phyloP scores from a whole-genome alignment of 2,888 invertebrate genomes.

The Strigamia maritima region DNA sequence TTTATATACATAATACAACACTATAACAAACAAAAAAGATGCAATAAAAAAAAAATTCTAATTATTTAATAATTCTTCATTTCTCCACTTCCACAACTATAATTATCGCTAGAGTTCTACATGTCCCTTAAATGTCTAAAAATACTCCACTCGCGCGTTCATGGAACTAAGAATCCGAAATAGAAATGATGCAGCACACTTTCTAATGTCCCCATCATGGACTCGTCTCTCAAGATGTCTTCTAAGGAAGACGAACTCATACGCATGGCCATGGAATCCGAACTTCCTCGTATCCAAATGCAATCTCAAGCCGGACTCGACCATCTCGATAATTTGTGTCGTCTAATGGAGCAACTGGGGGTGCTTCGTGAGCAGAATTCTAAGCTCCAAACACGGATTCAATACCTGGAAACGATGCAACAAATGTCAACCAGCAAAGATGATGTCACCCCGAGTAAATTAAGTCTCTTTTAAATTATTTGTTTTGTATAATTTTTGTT shows the following conservation, averaged over 20 bases:
- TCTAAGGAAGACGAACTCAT: neutral
- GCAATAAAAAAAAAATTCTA: neutral
- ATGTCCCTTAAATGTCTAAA: neutral
- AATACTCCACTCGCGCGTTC: neutral
- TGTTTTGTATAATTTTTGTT: neutral
- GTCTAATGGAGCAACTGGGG: conserved; percentile 71
- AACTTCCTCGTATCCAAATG: neutral
- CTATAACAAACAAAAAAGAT: neutral
- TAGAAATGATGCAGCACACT: neutral
- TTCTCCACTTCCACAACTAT: neutral
- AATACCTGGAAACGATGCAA: conserved; percentile 69
- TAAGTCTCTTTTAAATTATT: neutral
- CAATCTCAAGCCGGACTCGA: conserved; percentile 62
- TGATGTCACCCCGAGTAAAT: conserved; percentile 41
- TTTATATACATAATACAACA: neutral
- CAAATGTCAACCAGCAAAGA: conserved; percentile 54
- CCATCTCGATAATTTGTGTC: conserved; percentile 73
- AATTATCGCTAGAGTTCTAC: neutral
- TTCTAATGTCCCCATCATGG: neutral
- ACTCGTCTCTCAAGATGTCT: conserved; percentile 11
- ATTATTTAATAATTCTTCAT: neutral
- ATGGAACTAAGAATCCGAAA: neutral
- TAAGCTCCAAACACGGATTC: conserved; percentile 64
- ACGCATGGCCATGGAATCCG: neutral
- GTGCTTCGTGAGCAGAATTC: conserved; percentile 69